Evolutionary conservation across 1,140 invertebrate genomes (phyloP).

Genomic region (Andricus grossulariae): DNA sequence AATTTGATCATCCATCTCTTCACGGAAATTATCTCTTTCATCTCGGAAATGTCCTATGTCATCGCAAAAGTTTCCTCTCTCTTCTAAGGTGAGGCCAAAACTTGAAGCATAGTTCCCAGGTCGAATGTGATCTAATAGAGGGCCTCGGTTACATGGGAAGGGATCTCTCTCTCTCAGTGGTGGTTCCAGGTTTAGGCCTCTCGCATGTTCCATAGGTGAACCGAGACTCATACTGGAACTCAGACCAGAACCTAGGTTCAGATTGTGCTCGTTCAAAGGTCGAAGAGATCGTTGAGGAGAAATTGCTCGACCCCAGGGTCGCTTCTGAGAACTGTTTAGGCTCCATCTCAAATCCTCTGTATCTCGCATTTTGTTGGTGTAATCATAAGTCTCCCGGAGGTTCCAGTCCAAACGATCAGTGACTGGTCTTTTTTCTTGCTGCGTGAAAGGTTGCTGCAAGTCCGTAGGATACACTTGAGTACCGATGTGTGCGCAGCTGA

Average conservation of each 20-base stretch:
- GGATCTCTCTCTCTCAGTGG: slow-evolving; percentile 50
- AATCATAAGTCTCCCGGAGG: slow-evolving; percentile 63
- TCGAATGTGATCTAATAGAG: slow-evolving; percentile 45
- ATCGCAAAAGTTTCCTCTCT: slow-evolving; percentile 26
- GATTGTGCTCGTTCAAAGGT: slow-evolving; percentile 48
- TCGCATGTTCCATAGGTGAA: slow-evolving; percentile 30
- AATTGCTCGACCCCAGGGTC: slow-evolving; percentile 47
- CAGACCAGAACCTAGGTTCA: slow-evolving; percentile 34
- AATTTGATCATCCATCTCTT: slow-evolving; percentile 58
- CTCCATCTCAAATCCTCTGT: slow-evolving; percentile 67
- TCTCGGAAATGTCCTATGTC: slow-evolving; percentile 49
- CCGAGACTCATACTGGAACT: slow-evolving; percentile 41
- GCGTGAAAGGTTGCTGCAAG: slow-evolving; percentile 35
- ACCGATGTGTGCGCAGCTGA: slow-evolving; percentile 50
- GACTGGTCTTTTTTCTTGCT: slow-evolving; percentile 65
- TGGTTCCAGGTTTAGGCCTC: slow-evolving; percentile 44
- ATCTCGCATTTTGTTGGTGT: slow-evolving; percentile 54
- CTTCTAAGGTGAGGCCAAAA: slow-evolving; percentile 49
- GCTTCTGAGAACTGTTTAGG: slow-evolving; percentile 64
- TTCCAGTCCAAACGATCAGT: slow-evolving; percentile 71
- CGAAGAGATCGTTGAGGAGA: slow-evolving; percentile 42
- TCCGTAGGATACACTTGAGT: slow-evolving; percentile 64
- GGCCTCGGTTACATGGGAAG: slow-evolving; percentile 48
- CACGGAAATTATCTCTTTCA: slow-evolving; percentile 56
- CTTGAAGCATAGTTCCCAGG: slow-evolving; percentile 51